phyloP scores from a whole-genome alignment of 2,113 vertebrate genomes.

The Oreocharis arfaki region DNA sequence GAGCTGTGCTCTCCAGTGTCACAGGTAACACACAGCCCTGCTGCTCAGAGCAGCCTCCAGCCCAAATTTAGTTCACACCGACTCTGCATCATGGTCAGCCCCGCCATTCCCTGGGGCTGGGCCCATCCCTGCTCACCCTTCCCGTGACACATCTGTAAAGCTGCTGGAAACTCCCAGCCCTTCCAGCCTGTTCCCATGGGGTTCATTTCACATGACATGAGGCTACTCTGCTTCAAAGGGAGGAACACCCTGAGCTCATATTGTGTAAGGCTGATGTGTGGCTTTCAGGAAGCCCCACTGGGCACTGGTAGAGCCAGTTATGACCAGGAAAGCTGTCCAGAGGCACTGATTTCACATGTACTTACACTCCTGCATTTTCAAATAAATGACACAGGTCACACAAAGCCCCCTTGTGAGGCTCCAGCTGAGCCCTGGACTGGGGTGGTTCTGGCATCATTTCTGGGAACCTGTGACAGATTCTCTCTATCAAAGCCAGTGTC shows the following conservation, averaged over 20 bases:
- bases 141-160: rapidly evolving
- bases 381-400: not conserved
- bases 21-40: not conserved
- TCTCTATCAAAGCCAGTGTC: not conserved
- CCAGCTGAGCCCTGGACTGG: not conserved
- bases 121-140: not conserved
- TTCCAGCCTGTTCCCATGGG: not conserved
- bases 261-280: not conserved
- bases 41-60: not conserved
- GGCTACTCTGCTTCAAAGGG: not conserved
- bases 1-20: not conserved
- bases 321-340: not conserved
- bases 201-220: not conserved
- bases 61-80: rapidly evolving
- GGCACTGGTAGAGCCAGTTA: not conserved
- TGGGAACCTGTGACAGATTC: not conserved
- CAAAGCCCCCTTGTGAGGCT: not conserved
- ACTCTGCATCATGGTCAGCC: rapidly evolving
- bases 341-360: not conserved
- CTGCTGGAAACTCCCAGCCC: not conserved
- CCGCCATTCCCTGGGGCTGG: not conserved
- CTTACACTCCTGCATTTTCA: not conserved
- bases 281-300: not conserved
- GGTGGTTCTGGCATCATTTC: rapidly evolving
- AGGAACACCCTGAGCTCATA: not conserved